Percentiles rank a stretch among this genome's conserved stretches.
Evolutionary conservation across 2,888 invertebrate species (phyloP).

Genomic region (Trichacis sp.): DNA sequence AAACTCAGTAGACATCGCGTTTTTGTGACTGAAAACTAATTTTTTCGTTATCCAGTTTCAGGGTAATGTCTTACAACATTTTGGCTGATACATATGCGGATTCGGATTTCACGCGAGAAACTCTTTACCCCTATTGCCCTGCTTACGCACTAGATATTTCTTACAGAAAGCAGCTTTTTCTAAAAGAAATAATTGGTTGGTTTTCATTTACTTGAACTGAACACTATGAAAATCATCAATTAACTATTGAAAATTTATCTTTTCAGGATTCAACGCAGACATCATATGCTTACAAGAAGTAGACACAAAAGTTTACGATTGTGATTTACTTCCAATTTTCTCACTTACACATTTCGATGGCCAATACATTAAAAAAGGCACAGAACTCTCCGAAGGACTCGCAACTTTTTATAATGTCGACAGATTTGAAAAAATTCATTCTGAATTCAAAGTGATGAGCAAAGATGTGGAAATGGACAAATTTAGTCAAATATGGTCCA

Average conservation of each 20-base stretch:
- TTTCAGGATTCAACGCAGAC: slow-evolving; percentile 88
- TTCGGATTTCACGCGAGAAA: slow-evolving; percentile 80
- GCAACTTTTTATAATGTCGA: slow-evolving; percentile 80
- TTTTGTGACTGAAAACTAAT: no score
- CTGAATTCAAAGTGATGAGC: slow-evolving; percentile 73
- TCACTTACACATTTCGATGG: slow-evolving; percentile 72
- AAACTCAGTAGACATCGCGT: no score
- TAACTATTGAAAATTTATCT: no score
- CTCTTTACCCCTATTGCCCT: slow-evolving; percentile 88
- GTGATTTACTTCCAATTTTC: slow-evolving; percentile 76
- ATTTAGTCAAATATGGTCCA: slow-evolving; percentile 74
- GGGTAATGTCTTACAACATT: slow-evolving; percentile 90
- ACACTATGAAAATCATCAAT: slow-evolving; percentile 3
- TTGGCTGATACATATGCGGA: slow-evolving; percentile 93
- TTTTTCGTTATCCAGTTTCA: slow-evolving; percentile 72
- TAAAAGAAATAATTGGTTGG: slow-evolving; percentile 88
- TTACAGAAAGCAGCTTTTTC: slow-evolving; percentile 86
- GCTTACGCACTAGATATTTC: slow-evolving; percentile 83
- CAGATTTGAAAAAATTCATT: slow-evolving; percentile 77
- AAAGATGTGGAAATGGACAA: slow-evolving; percentile 72
- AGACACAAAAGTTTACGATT: slow-evolving; percentile 81
- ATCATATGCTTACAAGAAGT: slow-evolving; percentile 94
- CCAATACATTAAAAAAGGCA: slow-evolving; percentile 79
- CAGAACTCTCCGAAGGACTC: slow-evolving; percentile 82
- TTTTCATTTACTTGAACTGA: no score